Base-by-base conservation (phyloP, 2,113 vertebrate species). In the Harpagus bidentatus region DNA sequence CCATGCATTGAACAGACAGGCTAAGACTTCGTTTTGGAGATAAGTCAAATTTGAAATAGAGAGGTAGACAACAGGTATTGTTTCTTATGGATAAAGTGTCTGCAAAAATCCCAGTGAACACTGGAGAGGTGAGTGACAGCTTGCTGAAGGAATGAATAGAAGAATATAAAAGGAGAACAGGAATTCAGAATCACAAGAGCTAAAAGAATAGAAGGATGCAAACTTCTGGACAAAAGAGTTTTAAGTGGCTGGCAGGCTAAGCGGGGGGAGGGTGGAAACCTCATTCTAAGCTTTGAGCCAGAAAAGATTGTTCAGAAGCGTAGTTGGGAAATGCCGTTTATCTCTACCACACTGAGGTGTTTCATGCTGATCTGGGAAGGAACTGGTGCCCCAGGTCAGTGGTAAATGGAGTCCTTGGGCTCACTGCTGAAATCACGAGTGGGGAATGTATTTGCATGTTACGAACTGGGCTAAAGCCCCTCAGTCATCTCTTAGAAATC, bases 31-130 rank as follows among this genome's bases (percentile, higher is more conserved):
- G 28, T 52, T 66, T 72, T 81, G 32, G 38, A 80, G n/a, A 36
- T 7, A 67, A 83, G 40, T 52, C 10, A 65, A 48, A 47, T 74
- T 61, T 79, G 59, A 70, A 70, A 36, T 26, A 56, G 10, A 45
- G 40, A 79, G 21, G 5, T 52, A 40, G 81, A 13, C 7, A n/a
- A 4, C 0, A 1, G 3, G 34, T 45, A 16, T 40, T 62, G 29
- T 66, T 89, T 47, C 10, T 70, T 52, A 31, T 1, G 8, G 12
- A 34, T 81, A 38, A 80, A 72, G 9, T 0, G 0, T 66, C 78
- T 66, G 8, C 25, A 47, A 40, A 93, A 67, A n/a, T 76, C 15
- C 5, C 12, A 25, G 11, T 58, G 47, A 84, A 23, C 5, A 4
- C 22, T 38, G 13, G 38, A 16, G 11, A 52, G 9, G 19, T 78